A percentile compares a stretch with the other conserved stretches of the same genome.
phyloP scores from a whole-genome alignment of 1,140 invertebrate species.

The Drosophila arawakana region DNA sequence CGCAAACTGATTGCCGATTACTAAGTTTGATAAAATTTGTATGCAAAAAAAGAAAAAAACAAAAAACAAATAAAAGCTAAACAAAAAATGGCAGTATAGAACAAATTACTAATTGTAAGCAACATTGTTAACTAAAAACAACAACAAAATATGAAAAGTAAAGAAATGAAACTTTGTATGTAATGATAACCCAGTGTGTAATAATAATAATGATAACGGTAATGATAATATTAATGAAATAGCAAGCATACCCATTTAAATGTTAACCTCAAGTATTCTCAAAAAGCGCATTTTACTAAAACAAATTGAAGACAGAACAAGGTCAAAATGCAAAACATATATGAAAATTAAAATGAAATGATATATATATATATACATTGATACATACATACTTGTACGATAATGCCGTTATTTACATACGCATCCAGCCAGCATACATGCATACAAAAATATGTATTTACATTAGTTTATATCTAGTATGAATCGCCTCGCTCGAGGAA shows the following conservation, averaged over 20 bases:
- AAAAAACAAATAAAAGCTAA: conserved; percentile 3
- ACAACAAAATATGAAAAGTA: conserved; percentile 16
- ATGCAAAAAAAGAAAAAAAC: background rate
- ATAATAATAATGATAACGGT: conserved; percentile 45
- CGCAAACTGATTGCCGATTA: conserved; percentile 48
- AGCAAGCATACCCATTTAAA: conserved; percentile 67
- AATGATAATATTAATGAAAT: conserved; percentile 35
- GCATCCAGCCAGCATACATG: conserved; percentile 66
- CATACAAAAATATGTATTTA: conserved; percentile 18
- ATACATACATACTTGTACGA: conserved; percentile 27
- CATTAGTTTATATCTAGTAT: conserved; percentile 45
- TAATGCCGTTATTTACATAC: conserved; percentile 50
- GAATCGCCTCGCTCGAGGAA: conserved; percentile 40
- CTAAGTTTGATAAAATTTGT: conserved; percentile 51
- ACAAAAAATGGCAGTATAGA: conserved; percentile 45
- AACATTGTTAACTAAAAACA: conserved; percentile 75
- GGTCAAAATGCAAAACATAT: conserved; percentile 40
- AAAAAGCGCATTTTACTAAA: conserved; percentile 76
- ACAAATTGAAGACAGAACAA: conserved; percentile 40
- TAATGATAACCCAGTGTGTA: conserved; percentile 69
- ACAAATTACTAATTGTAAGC: conserved; percentile 72
- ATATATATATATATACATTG: conserved; percentile 36
- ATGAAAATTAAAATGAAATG: conserved; percentile 19
- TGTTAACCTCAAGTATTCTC: conserved; percentile 82
- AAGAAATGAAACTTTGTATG: conserved; percentile 62